These are phyloP conservation scores for Idaea aversata DNA, from an alignment of 2,888 invertebrate genomes.

Conservation along the genomic window DNA sequence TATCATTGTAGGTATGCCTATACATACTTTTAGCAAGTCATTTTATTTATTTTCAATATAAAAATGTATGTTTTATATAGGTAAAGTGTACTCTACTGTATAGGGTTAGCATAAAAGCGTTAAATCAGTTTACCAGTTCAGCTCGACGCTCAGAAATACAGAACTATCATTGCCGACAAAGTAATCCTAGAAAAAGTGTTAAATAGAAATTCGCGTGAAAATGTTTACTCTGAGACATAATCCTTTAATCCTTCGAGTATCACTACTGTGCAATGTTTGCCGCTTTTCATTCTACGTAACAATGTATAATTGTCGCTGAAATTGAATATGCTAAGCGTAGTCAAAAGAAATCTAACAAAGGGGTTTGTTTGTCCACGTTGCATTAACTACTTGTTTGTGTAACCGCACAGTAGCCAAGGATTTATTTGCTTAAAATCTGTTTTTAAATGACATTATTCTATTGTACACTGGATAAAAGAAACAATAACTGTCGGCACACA, in stretches of 20 bases:
- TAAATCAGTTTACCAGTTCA: constrained; percentile 10
- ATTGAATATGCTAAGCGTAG: constrained; percentile 46
- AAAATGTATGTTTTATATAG: background rate
- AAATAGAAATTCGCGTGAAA: constrained; percentile 55
- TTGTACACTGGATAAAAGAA: background rate
- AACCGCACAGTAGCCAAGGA: constrained; percentile 60
- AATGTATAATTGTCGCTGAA: constrained; percentile 64
- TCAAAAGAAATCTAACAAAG: constrained; percentile 58
- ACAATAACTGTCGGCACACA: background rate
- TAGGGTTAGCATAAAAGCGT: background rate
- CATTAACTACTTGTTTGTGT: constrained; percentile 64
- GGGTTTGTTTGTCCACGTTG: constrained; percentile 69
- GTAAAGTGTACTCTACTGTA: background rate
- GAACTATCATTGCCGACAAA: constrained; percentile 27
- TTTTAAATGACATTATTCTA: constrained; percentile 41
- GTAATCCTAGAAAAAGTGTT: constrained; percentile 36
- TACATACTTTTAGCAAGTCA: constrained; percentile 41
- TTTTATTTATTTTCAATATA: constrained; percentile 16
- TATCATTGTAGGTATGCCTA: constrained; percentile 12
- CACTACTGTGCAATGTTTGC: constrained; percentile 52
- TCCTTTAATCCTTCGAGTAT: constrained; percentile 73
- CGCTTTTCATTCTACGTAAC: constrained; percentile 45
- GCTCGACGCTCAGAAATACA: constrained; percentile 4
- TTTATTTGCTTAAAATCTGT: constrained; percentile 75
- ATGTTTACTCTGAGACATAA: constrained; percentile 60